These are phyloP conservation scores for Callyntrura sp. DNA, from an alignment of 2,888 invertebrate genomes.

Conservation along the genomic window DNA sequence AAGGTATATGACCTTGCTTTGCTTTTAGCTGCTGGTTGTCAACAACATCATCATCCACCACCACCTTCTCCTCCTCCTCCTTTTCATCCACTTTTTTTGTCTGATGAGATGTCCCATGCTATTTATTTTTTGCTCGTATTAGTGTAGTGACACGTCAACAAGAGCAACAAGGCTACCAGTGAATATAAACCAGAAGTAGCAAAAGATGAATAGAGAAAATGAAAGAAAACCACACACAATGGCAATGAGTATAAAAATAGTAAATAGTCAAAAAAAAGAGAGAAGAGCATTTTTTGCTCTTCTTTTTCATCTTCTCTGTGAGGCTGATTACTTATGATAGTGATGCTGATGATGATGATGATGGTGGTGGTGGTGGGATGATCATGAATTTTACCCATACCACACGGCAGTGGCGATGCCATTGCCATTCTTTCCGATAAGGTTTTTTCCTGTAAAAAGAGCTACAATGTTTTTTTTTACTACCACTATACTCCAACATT, in stretches of 20 bases:
- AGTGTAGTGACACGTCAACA: not conserved
- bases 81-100: not conserved
- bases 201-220: not conserved
- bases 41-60: not conserved
- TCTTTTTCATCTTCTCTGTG: not conserved
- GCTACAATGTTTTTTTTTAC: not conserved
- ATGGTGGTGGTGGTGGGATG: not conserved
- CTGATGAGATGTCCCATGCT: slow-evolving; percentile 4
- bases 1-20: slow-evolving; percentile 41
- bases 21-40: not conserved
- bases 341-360: not conserved
- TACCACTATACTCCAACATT: no score
- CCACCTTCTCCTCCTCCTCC: not conserved
- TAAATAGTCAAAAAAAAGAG: not conserved
- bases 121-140: not conserved
- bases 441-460: not conserved
- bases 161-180: not conserved
- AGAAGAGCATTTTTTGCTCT: not conserved
- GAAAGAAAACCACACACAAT: not conserved
- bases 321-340: slow-evolving; percentile 12
- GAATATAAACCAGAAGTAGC: not conserved
- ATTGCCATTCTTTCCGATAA: not conserved
- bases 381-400: slow-evolving; percentile 13
- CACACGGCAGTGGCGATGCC: not conserved
- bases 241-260: slow-evolving; percentile 29